Percentiles rank a stretch among this genome's conserved stretches.
These are phyloP conservation scores for Channallabes apus DNA, from an alignment of 2,797 vertebrate species.

Conservation along the genomic window DNA sequence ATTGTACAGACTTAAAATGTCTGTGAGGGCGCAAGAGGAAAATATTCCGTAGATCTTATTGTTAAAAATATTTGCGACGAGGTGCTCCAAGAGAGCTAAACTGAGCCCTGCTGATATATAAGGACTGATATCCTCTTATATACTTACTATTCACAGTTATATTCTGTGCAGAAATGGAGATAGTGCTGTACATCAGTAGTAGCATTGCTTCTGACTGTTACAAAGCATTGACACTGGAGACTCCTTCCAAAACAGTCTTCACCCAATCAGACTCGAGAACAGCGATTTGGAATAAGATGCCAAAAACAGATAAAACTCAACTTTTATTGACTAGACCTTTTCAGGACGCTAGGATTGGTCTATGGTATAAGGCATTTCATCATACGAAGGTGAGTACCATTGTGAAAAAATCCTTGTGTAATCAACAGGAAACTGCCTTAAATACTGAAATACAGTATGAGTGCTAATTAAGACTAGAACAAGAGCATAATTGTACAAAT, in stretches of 20 bases:
- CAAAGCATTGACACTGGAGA: no score
- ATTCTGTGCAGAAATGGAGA: no score
- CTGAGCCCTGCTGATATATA: no score
- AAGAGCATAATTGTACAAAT: background rate
- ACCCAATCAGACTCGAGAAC: background rate
- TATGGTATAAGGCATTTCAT: background rate
- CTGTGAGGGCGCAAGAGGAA: background rate
- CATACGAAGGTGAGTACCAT: background rate
- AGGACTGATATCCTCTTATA: background rate
- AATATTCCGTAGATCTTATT: background rate
- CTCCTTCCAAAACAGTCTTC: background rate
- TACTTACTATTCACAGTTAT: background rate
- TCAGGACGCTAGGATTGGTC: background rate
- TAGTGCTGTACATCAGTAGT: no score
- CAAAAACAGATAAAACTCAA: background rate
- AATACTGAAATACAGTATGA: background rate
- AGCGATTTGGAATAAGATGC: background rate
- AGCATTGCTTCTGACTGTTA: background rate
- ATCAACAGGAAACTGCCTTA: background rate
- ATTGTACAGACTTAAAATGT: background rate
- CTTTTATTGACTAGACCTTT: background rate
- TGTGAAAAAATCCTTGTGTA: conserved; percentile 2
- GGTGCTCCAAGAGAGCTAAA: background rate
- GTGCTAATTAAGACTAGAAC: background rate
- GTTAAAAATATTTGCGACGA: no score